phyloP scores from a whole-genome alignment of 2,113 vertebrate genomes.

The Triplophysa tibetana region DNA sequence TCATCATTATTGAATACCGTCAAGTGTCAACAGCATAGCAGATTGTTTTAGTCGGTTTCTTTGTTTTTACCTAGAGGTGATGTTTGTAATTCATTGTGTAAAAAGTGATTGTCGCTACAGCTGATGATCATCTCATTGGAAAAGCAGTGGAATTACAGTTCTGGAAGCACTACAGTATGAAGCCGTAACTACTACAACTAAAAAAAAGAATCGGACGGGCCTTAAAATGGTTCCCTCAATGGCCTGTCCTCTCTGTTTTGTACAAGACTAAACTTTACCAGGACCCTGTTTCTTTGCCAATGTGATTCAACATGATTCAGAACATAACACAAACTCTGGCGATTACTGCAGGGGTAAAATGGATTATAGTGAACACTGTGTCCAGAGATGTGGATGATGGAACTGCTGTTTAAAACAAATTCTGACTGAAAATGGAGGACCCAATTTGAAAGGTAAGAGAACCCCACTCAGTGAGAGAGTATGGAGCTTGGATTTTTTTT shows the following conservation, averaged over 20 bases:
- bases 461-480: conserved; percentile 56
- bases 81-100: conserved; percentile 64
- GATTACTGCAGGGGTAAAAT: conserved; percentile 64
- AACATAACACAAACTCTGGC: conserved; percentile 61
- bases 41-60: conserved; percentile 37
- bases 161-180: not conserved
- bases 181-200: not conserved
- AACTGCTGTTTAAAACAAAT: conserved; percentile 59
- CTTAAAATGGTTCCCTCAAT: conserved; percentile 55
- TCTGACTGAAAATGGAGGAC: conserved; percentile 55
- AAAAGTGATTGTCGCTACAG: conserved; percentile 51
- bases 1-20: conserved; percentile 47
- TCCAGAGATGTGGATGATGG: conserved; percentile 64
- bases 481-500: conserved; percentile 54
- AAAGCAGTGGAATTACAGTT: conserved; percentile 17
- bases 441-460: conserved; percentile 72
- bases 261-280: conserved; percentile 53
- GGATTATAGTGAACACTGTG: conserved; percentile 66
- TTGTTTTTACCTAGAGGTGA: conserved; percentile 66
- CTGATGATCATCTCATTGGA: conserved; percentile 41
- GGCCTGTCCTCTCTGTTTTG: conserved; percentile 55
- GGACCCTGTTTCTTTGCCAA: conserved; percentile 52
- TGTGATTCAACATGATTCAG: conserved; percentile 37
- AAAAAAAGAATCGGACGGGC: conserved; percentile 50
- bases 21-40: conserved; percentile 41